phyloP scores from a whole-genome alignment of 2,113 vertebrate species.

The Cynoglossus semilaevis region DNA sequence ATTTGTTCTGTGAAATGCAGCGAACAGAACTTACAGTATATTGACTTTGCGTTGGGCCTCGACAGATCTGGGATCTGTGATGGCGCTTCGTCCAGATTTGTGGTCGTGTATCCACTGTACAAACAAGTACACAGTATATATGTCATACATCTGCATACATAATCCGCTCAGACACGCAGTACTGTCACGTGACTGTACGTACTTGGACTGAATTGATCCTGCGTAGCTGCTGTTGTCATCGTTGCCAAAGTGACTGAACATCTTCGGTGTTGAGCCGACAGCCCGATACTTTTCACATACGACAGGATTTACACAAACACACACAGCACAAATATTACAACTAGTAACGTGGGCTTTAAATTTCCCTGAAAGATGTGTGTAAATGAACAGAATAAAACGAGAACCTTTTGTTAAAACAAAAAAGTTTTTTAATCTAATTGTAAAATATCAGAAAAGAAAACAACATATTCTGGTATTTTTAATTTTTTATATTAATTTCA shows the following conservation, averaged over 20 bases:
- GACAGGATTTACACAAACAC: not conserved
- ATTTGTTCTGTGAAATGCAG: no score
- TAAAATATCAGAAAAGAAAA: no score
- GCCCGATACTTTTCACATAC: slow-evolving; percentile 23
- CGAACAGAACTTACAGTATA: slow-evolving; percentile 81
- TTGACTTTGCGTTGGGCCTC: slow-evolving; percentile 80
- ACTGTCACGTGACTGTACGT: slow-evolving; percentile 9
- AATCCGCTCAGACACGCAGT: not conserved
- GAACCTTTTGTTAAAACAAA: no score
- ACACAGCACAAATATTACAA: no score
- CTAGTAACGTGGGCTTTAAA: no score
- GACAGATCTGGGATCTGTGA: slow-evolving; percentile 55
- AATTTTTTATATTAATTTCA: no score
- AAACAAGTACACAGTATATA: slow-evolving; percentile 4
- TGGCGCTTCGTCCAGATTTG: slow-evolving; percentile 44
- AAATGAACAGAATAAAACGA: no score
- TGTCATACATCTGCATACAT: not conserved
- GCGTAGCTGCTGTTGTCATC: slow-evolving; percentile 55
- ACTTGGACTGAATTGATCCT: slow-evolving; percentile 65
- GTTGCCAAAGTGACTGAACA: slow-evolving; percentile 57
- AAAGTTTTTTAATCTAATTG: no score
- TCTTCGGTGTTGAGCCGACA: slow-evolving; percentile 27
- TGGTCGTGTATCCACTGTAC: slow-evolving; percentile 45
- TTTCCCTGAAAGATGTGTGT: no score
- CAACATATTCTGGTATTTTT: no score